A percentile compares a stretch with the other conserved stretches of the same genome.
These are phyloP conservation scores for Aphidius colemani DNA, from an alignment of 2,888 invertebrate species.

Conservation along the genomic window DNA sequence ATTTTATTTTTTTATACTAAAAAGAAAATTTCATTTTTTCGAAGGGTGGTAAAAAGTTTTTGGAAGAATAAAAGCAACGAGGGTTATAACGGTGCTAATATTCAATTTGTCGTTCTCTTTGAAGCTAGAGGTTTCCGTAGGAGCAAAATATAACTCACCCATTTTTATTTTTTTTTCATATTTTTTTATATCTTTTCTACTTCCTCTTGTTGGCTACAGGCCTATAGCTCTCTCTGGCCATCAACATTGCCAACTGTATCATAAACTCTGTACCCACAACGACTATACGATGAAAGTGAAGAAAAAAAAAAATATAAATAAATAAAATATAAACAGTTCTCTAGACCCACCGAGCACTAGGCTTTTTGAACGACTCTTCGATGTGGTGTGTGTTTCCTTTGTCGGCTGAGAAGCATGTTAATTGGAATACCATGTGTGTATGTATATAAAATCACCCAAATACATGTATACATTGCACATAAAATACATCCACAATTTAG, in stretches of 20 bases:
- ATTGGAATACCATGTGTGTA: slow-evolving; percentile 24
- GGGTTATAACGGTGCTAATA: slow-evolving; percentile 24
- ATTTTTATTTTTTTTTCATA: slow-evolving; percentile 17
- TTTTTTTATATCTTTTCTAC: background rate
- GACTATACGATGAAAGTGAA: slow-evolving; percentile 4
- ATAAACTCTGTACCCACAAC: background rate
- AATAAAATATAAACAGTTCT: slow-evolving; percentile 1
- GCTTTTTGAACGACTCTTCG: slow-evolving; percentile 2
- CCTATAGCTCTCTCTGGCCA: no score
- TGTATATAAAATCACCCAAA: background rate
- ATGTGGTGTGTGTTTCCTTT: slow-evolving; percentile 25
- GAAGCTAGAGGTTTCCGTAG: slow-evolving; percentile 16
- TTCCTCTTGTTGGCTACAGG: no score
- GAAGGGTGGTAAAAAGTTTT: slow-evolving; percentile 10
- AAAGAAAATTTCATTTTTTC: background rate
- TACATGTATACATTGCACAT: background rate
- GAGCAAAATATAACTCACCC: slow-evolving; percentile 10
- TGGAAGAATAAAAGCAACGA: slow-evolving; percentile 8
- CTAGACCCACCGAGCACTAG: slow-evolving; percentile 3
- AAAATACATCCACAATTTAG: no score
- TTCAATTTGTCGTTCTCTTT: slow-evolving; percentile 31
- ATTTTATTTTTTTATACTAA: no score
- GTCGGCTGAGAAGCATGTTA: slow-evolving; percentile 29
- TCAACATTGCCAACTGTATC: slow-evolving; percentile 16
- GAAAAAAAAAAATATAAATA: slow-evolving; percentile 10